phyloP scores from a whole-genome alignment of 2,888 invertebrate genomes.

The Pyralis farinalis region DNA sequence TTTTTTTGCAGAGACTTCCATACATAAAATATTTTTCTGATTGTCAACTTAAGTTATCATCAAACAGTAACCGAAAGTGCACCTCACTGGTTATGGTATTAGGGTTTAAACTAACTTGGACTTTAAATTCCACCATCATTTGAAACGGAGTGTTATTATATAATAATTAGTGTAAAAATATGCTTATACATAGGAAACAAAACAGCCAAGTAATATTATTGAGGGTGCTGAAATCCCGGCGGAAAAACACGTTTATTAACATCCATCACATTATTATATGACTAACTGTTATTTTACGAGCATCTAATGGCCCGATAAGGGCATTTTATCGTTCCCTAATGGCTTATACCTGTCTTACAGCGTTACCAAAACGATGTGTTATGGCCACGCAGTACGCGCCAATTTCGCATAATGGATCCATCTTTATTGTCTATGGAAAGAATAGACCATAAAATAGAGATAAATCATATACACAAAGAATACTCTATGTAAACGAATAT shows the following conservation, averaged over 20 bases:
- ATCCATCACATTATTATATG: conserved; percentile 75
- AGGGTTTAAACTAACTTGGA: no score
- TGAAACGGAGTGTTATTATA: no score
- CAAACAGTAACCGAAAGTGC: no score
- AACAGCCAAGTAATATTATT: neutral
- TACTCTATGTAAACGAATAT: neutral
- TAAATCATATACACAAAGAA: conserved; percentile 22
- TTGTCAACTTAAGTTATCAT: no score
- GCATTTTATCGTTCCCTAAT: conserved; percentile 78
- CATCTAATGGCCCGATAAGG: conserved; percentile 76
- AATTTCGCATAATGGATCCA: conserved; percentile 73
- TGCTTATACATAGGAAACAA: neutral
- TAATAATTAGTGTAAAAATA: no score
- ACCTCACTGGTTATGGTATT: no score
- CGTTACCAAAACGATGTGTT: conserved; percentile 61
- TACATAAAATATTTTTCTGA: no score
- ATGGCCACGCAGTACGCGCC: conserved; percentile 62
- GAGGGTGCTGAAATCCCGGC: conserved; percentile 21
- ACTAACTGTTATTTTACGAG: conserved; percentile 80
- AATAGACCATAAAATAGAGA: conserved; percentile 38
- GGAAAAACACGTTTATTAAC: conserved; percentile 72
- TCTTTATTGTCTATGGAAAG: conserved; percentile 58
- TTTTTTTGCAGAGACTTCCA: no score
- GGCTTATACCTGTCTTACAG: conserved; percentile 76
- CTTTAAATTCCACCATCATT: no score